Conservation (phyloP, 2,797 vertebrate species). For the Enteromius thamalakanensis region DNA sequence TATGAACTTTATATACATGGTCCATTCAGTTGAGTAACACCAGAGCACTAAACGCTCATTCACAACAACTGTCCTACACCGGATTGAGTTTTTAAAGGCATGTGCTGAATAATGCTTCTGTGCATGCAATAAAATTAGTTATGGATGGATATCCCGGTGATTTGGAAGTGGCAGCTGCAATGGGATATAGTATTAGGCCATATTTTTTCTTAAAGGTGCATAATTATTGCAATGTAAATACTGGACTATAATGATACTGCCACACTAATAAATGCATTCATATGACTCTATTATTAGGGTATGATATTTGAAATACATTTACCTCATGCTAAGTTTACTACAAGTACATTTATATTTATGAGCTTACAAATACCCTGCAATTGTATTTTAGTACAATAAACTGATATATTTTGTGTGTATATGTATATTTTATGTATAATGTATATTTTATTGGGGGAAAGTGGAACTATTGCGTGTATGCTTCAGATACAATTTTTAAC, state of each 20-base stretch:
- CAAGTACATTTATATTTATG: too few relatives aligned
- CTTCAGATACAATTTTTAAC: too few relatives aligned
- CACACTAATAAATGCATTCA: background rate
- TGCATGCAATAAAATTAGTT: background rate
- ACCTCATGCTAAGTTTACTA: too few relatives aligned
- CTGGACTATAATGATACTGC: background rate
- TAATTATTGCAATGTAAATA: constrained; percentile 12
- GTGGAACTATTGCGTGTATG: too few relatives aligned
- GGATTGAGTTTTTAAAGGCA: background rate
- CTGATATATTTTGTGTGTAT: too few relatives aligned
- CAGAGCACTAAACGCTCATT: constrained; percentile 1
- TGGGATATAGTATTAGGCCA: background rate
- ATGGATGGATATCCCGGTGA: constrained; percentile 6
- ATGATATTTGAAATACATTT: too few relatives aligned
- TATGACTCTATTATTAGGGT: background rate
- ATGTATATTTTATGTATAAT: too few relatives aligned
- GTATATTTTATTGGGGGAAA: too few relatives aligned
- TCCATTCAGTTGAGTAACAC: constrained; percentile 20
- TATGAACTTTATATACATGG: background rate
- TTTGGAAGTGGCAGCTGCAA: constrained; percentile 24
- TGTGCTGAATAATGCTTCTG: background rate
- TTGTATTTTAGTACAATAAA: too few relatives aligned
- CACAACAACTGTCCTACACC: constrained; percentile 4
- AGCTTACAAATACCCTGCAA: too few relatives aligned
- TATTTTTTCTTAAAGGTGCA: background rate